phyloP scores from a whole-genome alignment of 2,113 vertebrate genomes.

The Urocitellus parryii region DNA sequence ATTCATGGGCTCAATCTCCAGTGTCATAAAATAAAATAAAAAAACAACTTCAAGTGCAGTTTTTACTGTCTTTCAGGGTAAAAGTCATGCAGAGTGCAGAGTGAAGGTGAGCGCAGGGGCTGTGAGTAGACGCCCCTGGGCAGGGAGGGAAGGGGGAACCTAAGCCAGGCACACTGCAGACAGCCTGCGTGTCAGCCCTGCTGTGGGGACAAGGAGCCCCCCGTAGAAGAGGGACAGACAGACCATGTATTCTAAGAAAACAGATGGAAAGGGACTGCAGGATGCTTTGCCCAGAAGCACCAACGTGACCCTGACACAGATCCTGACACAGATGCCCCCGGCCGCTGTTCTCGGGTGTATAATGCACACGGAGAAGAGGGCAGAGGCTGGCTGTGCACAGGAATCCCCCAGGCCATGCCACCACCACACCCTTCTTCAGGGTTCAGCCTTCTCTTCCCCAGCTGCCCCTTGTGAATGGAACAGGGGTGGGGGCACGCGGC shows the following conservation, averaged over 20 bases:
- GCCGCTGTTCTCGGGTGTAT: rapidly evolving
- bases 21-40: no score
- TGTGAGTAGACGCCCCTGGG: no score
- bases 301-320: rapidly evolving
- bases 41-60: not conserved
- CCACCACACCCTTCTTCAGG: rapidly evolving
- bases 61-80: not conserved
- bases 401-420: rapidly evolving
- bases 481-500: not conserved
- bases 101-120: not conserved
- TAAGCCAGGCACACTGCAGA: rapidly evolving
- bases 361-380: rapidly evolving
- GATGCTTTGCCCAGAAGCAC: no score
- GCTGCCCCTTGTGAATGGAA: not conserved
- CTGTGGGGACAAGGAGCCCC: rapidly evolving
- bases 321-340: no score
- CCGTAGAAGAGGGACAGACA: rapidly evolving
- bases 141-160: rapidly evolving
- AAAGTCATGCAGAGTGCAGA: no score
- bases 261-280: rapidly evolving
- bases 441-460: rapidly evolving
- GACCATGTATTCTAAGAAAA: no score
- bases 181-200: rapidly evolving
- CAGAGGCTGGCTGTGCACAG: rapidly evolving
- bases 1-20: no score